phyloP scores from a whole-genome alignment of 2,888 invertebrate genomes.

The Tetragnatha montana region DNA sequence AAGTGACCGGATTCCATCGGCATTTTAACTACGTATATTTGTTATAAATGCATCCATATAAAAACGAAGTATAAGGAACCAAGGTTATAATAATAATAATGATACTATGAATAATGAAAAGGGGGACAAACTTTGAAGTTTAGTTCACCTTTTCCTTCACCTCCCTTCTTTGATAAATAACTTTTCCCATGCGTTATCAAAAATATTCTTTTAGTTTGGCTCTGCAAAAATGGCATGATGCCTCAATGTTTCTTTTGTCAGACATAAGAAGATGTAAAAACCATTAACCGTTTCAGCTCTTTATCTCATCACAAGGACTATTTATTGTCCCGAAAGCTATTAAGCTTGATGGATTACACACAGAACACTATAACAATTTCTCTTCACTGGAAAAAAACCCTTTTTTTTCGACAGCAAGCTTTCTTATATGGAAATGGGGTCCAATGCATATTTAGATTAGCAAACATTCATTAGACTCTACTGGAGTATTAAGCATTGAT shows the following conservation, averaged over 20 bases:
- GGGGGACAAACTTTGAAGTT: not conserved
- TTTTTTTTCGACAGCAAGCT: conserved; percentile 1
- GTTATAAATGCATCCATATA: too few species aligned
- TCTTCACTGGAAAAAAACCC: not conserved
- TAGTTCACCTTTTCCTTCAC: conserved; percentile 7
- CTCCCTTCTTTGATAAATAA: not conserved
- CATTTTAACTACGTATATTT: too few species aligned
- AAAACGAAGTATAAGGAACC: too few species aligned
- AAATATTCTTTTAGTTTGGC: not conserved
- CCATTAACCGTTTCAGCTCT: conserved; percentile 37
- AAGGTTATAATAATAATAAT: too few species aligned
- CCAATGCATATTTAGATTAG: conserved; percentile 33
- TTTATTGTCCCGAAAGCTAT: conserved; percentile 48
- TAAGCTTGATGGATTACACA: conserved; percentile 47
- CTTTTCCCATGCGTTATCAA: not conserved
- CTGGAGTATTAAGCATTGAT: conserved; percentile 13
- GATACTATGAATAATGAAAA: too few species aligned
- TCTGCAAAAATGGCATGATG: not conserved
- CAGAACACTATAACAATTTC: conserved; percentile 22
- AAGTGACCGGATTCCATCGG: too few species aligned
- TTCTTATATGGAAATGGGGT: conserved; percentile 17
- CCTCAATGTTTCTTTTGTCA: conserved; percentile 1
- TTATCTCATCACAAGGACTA: conserved; percentile 39
- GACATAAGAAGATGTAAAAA: conserved; percentile 30
- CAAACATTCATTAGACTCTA: conserved; percentile 31